Percentiles rank a stretch among this genome's conserved stretches.
Evolutionary conservation across 2,888 invertebrate species (phyloP).

Genomic region (Lasius fuliginosus): DNA sequence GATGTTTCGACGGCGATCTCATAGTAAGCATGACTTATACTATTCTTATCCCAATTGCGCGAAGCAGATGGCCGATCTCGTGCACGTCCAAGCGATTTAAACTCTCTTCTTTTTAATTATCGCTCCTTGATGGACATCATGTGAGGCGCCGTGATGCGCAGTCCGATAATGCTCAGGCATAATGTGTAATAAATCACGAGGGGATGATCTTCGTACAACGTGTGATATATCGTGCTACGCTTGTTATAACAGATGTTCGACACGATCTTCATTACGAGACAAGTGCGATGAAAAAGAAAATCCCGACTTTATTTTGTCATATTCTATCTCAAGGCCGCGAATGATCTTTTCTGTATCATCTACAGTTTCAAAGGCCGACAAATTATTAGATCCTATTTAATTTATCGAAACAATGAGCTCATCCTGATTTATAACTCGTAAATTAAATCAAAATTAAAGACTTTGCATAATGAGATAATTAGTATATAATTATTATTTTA

Average conservation of each 20-base stretch:
- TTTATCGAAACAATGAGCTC: not conserved
- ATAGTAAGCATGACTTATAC: constrained; percentile 44
- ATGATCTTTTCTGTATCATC: not conserved
- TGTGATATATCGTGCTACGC: constrained; percentile 43
- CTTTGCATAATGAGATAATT: not conserved
- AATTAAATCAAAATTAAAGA: not conserved
- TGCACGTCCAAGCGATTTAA: constrained; percentile 58
- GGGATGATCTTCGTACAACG: constrained; percentile 39
- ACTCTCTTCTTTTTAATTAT: constrained; percentile 76
- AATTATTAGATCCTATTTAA: not conserved
- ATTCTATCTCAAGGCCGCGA: constrained; percentile 9
- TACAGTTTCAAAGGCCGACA: not conserved
- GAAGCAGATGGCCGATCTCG: constrained; percentile 64
- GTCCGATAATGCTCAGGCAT: constrained; percentile 42
- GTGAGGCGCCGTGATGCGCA: constrained; percentile 39
- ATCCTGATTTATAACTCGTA: not conserved
- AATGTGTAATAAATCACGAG: constrained; percentile 50
- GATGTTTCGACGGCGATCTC: constrained; percentile 14
- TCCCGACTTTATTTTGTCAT: constrained; percentile 19
- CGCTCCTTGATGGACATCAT: constrained; percentile 67
- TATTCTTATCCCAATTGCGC: constrained; percentile 41
- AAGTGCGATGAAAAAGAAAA: constrained; percentile 18
- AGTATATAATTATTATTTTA: not conserved
- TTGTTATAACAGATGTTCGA: constrained; percentile 52
- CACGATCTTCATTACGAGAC: constrained; percentile 49